Evolutionary conservation across 2,113 vertebrate species (phyloP), one percentile per base, ranked within the genome.

Genomic region (Theropithecus gelada): DNA sequence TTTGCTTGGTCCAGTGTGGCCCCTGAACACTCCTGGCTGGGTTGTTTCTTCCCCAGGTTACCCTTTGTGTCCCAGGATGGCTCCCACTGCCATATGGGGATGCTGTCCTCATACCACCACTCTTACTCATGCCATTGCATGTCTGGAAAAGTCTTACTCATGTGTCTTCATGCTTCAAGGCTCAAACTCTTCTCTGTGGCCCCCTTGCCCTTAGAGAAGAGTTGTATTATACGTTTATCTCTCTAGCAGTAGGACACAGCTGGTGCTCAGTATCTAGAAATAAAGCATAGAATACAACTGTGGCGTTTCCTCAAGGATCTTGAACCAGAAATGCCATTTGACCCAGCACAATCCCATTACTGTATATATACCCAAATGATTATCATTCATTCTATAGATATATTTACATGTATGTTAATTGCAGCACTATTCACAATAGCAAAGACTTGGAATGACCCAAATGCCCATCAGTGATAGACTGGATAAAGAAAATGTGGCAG

Each of bases 41-140:
- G 20, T 30, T 64, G 27, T 40, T 82, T 17, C n/a, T 20, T n/a
- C 6, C 3, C 11, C 0, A 0, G 13, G 10, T 32, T 11, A 3
- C 11, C 5, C 48, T 9, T 73, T 17, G 12, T 3, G 40, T 35
- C 18, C 16, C 6, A 6, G 17, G 12, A 40, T 0, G 22, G 12
- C 3, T 27, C 30, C 10, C 48, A 6, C 4, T 5, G 6, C 45
- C 11, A 1, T 6, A 5, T 5, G 3, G 0, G 1, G 40, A 32
- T 32, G 57, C 16, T 40, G 1, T 48, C 5, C 5, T n/a, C n/a
- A 40, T 27, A 81, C 16, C 3, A 5, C 17, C 20, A 6, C 9
- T 7, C 25, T 48, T 6, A 35, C 13, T 55, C 18, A 1, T 75
- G 16, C 40, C 14, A 3, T 13, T 32, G 23, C 8, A 4, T 0